Evolutionary conservation across 2,888 invertebrate genomes (phyloP), one percentile per base, ranked within the genome.

Genomic region (Acrobasis repandana): DNA sequence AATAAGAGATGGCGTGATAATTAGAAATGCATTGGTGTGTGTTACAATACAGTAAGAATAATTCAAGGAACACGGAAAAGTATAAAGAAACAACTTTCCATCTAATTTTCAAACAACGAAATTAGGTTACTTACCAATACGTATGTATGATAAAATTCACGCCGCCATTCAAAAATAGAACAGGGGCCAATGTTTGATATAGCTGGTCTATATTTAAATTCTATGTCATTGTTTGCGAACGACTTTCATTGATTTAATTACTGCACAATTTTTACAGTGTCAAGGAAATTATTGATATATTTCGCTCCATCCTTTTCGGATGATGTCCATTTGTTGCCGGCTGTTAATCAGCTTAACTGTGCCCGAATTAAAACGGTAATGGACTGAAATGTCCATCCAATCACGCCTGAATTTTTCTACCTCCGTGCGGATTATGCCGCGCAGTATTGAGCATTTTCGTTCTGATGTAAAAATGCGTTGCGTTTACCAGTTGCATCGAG

Each of bases 261-360:
- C 43, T 43, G 5, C 6, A 28, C 43, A 43, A 43, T 43, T 43
- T 43, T 2, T n/a, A 43, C 1, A n/a, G 5, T n/a, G 2, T 11
- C 11, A 43, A 6, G 11, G 8, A 43, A 43, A 43, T 43, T 14
- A n/a, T n/a, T 43, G 43, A 43, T n/a, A n/a, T 43, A 43, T 43
- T 43, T 43, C 43, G 2, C 14, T 43, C 43, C n/a, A n/a, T 43
- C 10, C 6, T 28, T 4, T 38, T 20, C 20, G 16, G 38, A 18
- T 73, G 76, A 76, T 79, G 74, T 80, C 75, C 80, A 82, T 78
- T n/a, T 72, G 76, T 69, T 70, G 79, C 77, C 80, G 80, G 75
- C 68, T 74, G 69, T 75, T 86, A 85, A 87, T 88, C 83, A 83
- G 85, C 83, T 88, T 85, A 86, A 81, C 83, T 79, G 74, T 70